Evolutionary conservation across 1,140 invertebrate genomes (phyloP), one percentile per base, ranked within the genome.

Genomic region (Glossosoma conforme): DNA sequence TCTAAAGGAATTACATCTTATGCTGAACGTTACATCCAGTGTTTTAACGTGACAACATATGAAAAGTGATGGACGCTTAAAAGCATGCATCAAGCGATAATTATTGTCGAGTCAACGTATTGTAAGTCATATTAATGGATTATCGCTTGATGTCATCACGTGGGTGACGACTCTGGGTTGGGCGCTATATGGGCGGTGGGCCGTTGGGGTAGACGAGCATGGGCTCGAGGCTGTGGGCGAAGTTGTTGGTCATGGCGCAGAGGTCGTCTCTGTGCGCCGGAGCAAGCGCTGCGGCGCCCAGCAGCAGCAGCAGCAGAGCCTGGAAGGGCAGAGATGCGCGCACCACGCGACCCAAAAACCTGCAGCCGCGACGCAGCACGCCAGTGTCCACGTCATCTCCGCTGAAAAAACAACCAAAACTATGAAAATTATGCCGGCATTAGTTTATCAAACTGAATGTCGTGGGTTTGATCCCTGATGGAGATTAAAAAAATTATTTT

Each of bases 301-400:
- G 77, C 59, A 96, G 77, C 46, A 96, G 75, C 59, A 95, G 75
- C 76, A 95, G 86, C 52, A 96, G 70, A 24, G 90, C 87, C 71
- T 93, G 89, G 63, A 97, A 89, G 20, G 93, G 93, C 52, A 97
- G 73, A 10, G 92, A 93, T 24, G 91, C 87, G 63, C 90, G 78
- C 48, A 93, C 77, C 45, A 94, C 93, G 62, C 93, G 82, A 52
- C 85, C 82, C 62, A 95, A 77, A 78, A 93, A 93, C 35, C 84
- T 80, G 61, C 84, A 84, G 56, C 88, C 83, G 62, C 85, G 81
- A 30, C 78, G 75, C 57, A 91, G 74, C 42, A 85, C 79, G 55
- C 82, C 80, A 44, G 77, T 77, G 62, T 82, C 78, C 61, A 78
- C 77, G 57, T 75, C 77, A 67, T 75, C 75, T 61, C 63, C 52